These are phyloP conservation scores for Emydoidea blandingii DNA, from an alignment of 2,797 vertebrate species.

Conservation along the genomic window DNA sequence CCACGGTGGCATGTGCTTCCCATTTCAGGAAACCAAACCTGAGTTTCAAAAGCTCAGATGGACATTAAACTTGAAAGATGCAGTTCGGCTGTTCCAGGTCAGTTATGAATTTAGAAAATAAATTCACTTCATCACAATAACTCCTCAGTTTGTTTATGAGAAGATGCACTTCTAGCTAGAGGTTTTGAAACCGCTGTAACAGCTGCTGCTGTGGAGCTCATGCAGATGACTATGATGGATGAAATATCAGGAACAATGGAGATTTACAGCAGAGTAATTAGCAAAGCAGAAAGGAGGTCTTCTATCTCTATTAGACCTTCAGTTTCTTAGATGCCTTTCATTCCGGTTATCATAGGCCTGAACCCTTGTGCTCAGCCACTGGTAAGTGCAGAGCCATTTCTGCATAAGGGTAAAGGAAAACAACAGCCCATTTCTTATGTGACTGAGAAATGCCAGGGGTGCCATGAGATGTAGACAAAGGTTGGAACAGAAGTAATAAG, in stretches of 20 bases:
- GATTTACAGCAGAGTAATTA: not conserved
- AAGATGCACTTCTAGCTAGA: not conserved
- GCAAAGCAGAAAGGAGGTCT: not conserved
- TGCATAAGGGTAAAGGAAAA: accelerated
- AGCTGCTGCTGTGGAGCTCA: not conserved
- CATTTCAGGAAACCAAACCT: not conserved
- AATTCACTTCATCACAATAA: not conserved
- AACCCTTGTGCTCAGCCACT: not conserved
- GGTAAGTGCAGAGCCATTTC: not conserved
- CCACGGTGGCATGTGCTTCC: not conserved
- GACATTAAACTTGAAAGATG: not conserved
- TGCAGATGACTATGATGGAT: not conserved
- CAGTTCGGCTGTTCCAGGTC: not conserved
- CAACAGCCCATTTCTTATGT: not conserved
- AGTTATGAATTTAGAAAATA: not conserved
- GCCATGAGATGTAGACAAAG: not conserved
- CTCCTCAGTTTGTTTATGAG: not conserved
- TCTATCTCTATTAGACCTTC: not conserved
- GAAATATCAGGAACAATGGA: not conserved
- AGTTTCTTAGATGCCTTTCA: not conserved
- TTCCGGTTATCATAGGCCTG: not conserved
- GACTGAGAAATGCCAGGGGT: accelerated
- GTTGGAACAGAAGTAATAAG: not conserved
- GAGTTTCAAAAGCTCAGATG: not conserved
- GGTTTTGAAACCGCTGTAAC: not conserved